These are phyloP conservation scores for Microctenopoma steveboyesi DNA, from an alignment of 2,797 vertebrate genomes.

Conservation along the genomic window DNA sequence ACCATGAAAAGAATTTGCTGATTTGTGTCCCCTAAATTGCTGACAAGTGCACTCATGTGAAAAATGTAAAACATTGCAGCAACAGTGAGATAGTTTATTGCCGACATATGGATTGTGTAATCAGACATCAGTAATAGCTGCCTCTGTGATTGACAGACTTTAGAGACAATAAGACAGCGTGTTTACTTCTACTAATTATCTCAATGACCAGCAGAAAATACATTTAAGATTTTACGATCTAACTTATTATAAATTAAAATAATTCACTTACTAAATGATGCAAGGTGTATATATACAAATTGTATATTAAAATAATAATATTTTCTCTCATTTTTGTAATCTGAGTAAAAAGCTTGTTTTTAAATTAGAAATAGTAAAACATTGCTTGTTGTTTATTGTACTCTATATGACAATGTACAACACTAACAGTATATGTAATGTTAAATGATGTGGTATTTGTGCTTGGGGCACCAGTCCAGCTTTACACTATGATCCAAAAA, in stretches of 20 bases:
- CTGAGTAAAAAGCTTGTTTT: slow-evolving; percentile 25
- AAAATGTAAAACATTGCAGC: slow-evolving; percentile 49
- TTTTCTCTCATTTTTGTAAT: neutral
- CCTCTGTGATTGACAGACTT: slow-evolving; percentile 76
- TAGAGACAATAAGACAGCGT: slow-evolving; percentile 41
- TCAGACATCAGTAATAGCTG: slow-evolving; percentile 80
- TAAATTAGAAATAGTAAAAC: slow-evolving; percentile 27
- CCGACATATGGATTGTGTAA: slow-evolving; percentile 64
- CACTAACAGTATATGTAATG: slow-evolving; percentile 71
- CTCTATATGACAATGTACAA: slow-evolving; percentile 67
- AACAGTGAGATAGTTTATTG: slow-evolving; percentile 52
- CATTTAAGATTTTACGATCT: slow-evolving; percentile 20
- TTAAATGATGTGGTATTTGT: slow-evolving; percentile 71
- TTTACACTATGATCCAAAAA: slow-evolving; percentile 36
- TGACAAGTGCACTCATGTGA: slow-evolving; percentile 52
- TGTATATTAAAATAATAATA: neutral
- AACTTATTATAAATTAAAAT: slow-evolving; percentile 1
- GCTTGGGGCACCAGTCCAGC: slow-evolving; percentile 59
- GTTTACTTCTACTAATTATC: slow-evolving; percentile 10
- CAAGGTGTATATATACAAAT: slow-evolving; percentile 14
- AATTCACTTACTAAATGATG: neutral
- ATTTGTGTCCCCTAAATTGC: slow-evolving; percentile 40
- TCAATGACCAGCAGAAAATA: slow-evolving; percentile 41
- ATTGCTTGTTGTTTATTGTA: slow-evolving; percentile 39
- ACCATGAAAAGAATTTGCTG: slow-evolving; percentile 47